Conservation (phyloP, 2,113 vertebrate genomes). For the Dinomys branickii region DNA sequence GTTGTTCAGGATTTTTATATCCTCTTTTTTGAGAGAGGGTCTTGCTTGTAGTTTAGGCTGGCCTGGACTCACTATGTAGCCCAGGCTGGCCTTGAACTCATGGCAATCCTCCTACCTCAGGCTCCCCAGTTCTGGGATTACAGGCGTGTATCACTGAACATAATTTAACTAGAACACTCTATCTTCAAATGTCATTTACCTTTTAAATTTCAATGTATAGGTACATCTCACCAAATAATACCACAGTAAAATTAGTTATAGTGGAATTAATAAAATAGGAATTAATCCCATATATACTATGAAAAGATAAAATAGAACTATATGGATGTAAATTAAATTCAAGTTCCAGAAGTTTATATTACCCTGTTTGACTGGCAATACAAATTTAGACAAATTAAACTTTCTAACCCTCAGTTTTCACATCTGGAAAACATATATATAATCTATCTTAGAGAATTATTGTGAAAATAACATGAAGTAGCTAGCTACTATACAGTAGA, state of each 20-base stretch:
- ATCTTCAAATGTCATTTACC: constrained; percentile 34
- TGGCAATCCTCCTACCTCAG: no score
- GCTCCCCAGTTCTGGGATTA: neutral
- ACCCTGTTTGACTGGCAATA: neutral
- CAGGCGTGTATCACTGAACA: neutral
- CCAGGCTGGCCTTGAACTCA: neutral
- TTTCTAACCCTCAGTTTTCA: constrained; percentile 28
- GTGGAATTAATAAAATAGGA: constrained; percentile 21
- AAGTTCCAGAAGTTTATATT: constrained; percentile 3
- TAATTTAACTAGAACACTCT: neutral
- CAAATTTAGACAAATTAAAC: neutral
- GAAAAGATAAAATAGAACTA: neutral
- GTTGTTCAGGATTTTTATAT: no score
- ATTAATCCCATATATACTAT: neutral
- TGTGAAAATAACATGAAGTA: neutral
- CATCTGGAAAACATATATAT: constrained; percentile 26
- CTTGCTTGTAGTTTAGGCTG: neutral
- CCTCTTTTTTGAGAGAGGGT: neutral
- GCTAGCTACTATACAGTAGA: neutral
- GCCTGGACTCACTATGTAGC: neutral
- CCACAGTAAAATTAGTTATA: constrained; percentile 33
- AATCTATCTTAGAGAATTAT: neutral
- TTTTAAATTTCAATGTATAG: constrained; percentile 47
- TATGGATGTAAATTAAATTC: constrained; percentile 18
- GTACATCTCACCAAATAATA: neutral